Percentiles rank a stretch among this genome's conserved stretches.
Evolutionary conservation across 2,797 vertebrate genomes (phyloP).

Genomic region (Glyptemys insculpta): DNA sequence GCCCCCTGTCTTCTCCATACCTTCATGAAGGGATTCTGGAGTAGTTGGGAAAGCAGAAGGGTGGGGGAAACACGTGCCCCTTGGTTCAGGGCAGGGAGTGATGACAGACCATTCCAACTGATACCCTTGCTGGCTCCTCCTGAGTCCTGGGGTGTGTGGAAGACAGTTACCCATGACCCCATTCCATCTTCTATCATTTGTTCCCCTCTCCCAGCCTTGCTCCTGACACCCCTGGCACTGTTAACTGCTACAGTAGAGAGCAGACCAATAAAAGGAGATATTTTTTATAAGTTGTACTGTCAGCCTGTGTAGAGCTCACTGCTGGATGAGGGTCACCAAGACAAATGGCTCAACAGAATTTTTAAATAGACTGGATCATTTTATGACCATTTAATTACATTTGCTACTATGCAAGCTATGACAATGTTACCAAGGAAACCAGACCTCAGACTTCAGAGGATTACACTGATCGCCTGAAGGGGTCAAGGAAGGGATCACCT

Average conservation of each 20-base stretch:
- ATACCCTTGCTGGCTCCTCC: too few species aligned
- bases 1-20: background rate
- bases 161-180: background rate
- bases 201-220: background rate
- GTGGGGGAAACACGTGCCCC: background rate
- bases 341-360: background rate
- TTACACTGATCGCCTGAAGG: background rate
- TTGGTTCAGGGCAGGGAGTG: background rate
- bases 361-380: background rate
- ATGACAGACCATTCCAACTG: background rate
- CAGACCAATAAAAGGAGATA: background rate
- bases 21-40: background rate
- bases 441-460: background rate
- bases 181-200: background rate
- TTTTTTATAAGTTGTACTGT: background rate
- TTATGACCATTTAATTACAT: accelerated
- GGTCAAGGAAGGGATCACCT: background rate
- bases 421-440: background rate
- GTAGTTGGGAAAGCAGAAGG: background rate
- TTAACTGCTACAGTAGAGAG: background rate
- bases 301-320: background rate
- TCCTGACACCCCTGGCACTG: background rate
- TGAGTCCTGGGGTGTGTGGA: background rate
- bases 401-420: background rate
- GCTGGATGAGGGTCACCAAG: background rate